These are phyloP conservation scores for Steinernema hermaphroditum DNA, from an alignment of 2,888 invertebrate species.

Conservation along the genomic window DNA sequence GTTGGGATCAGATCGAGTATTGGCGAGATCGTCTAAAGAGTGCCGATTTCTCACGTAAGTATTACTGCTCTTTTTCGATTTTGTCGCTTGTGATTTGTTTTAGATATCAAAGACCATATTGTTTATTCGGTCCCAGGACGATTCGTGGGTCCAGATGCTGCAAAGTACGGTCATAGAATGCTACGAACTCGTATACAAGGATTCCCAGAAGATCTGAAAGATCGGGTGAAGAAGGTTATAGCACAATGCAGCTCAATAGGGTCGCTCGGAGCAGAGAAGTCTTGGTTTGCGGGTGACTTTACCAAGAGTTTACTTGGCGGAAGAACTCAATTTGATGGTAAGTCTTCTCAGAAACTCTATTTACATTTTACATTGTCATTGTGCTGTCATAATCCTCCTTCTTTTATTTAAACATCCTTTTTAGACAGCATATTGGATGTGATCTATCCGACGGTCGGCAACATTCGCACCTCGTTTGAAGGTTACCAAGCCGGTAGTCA, in stretches of 20 bases:
- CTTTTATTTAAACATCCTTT: no score
- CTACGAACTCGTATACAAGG: not conserved
- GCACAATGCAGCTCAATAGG: slow-evolving; percentile 60
- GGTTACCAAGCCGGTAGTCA: slow-evolving; percentile 83
- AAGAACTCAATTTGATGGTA: not conserved
- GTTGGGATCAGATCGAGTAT: slow-evolving; percentile 31
- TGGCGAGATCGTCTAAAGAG: slow-evolving; percentile 43
- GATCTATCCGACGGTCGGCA: slow-evolving; percentile 79
- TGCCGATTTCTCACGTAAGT: slow-evolving; percentile 37
- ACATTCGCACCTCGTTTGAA: slow-evolving; percentile 83
- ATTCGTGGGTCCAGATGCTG: not conserved
- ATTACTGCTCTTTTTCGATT: not conserved
- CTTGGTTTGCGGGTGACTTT: slow-evolving; percentile 81
- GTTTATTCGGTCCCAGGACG: slow-evolving; percentile 56
- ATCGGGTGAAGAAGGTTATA: slow-evolving; percentile 38
- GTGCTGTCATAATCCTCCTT: no score
- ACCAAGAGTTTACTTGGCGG: slow-evolving; percentile 71
- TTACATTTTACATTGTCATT: no score
- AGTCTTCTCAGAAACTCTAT: not conserved
- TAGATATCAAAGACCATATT: slow-evolving; percentile 44
- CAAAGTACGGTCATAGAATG: not conserved
- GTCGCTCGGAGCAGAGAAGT: slow-evolving; percentile 74
- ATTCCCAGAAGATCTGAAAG: not conserved
- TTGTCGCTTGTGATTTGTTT: not conserved
- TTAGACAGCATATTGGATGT: slow-evolving; percentile 35